These are phyloP conservation scores for Aricia artaxerxes DNA, from an alignment of 2,888 invertebrate species.

Conservation along the genomic window DNA sequence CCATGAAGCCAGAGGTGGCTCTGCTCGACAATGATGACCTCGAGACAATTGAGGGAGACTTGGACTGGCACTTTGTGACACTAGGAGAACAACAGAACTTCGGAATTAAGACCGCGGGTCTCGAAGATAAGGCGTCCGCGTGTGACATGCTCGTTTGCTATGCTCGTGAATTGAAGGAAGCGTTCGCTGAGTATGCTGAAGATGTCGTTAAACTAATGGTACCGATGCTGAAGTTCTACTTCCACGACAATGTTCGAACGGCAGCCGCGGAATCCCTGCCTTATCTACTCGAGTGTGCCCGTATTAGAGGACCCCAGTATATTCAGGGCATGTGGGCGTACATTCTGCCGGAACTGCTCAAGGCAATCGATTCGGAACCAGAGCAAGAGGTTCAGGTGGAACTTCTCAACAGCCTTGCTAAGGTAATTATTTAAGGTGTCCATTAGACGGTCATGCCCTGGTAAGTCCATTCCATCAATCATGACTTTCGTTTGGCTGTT, in stretches of 20 bases:
- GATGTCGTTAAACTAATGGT: constrained; percentile 91
- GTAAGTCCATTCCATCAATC: no score
- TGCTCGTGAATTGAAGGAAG: constrained; percentile 94
- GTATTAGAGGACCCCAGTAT: constrained; percentile 87
- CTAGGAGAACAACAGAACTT: constrained; percentile 97
- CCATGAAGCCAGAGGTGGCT: constrained; percentile 96
- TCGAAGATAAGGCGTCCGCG: constrained; percentile 97
- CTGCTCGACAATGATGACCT: constrained; percentile 92
- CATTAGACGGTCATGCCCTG: no score
- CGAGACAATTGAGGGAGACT: constrained; percentile 90
- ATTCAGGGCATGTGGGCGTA: constrained; percentile 90
- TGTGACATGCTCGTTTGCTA: constrained; percentile 98
- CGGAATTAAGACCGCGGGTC: constrained; percentile 93
- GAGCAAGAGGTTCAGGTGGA: constrained; percentile 93
- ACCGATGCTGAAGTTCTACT: constrained; percentile 95
- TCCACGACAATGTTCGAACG: constrained; percentile 95
- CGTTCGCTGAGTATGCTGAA: constrained; percentile 80
- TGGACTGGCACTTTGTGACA: constrained; percentile 97
- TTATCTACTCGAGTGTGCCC: constrained; percentile 92
- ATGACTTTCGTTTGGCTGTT: no score
- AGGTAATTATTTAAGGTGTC: constrained; percentile 61
- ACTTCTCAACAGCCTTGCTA: constrained; percentile 89
- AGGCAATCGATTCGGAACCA: constrained; percentile 94
- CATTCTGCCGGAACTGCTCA: constrained; percentile 91
- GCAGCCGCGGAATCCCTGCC: constrained; percentile 96